Evolutionary conservation across 1,140 invertebrate species (phyloP).

Genomic region (Meloidogyne hapla): DNA sequence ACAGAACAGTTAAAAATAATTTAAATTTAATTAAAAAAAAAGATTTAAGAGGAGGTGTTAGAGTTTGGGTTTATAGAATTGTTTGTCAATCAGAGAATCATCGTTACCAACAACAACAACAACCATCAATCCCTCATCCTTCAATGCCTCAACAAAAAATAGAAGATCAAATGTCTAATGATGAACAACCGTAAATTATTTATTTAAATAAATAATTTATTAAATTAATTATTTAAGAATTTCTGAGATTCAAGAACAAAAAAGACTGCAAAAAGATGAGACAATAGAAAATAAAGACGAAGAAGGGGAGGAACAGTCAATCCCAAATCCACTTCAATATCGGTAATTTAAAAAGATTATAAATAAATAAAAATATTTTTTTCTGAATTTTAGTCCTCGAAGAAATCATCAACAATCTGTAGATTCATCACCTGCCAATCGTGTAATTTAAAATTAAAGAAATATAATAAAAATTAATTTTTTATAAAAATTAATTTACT

Average conservation of each 20-base stretch:
- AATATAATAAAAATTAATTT: background rate
- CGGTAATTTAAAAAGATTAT: background rate
- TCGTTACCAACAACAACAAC: background rate
- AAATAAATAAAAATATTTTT: background rate
- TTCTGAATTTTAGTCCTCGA: background rate
- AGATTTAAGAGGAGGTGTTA: constrained; percentile 55
- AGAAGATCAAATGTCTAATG: background rate
- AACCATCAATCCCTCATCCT: background rate
- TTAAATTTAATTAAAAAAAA: constrained; percentile 12
- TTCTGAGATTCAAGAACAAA: constrained; percentile 1
- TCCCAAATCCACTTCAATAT: background rate
- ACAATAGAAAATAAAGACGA: background rate
- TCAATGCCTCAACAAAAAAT: background rate
- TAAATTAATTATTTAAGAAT: background rate
- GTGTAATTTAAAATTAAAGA: background rate
- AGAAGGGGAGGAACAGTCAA: background rate
- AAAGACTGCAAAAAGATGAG: background rate
- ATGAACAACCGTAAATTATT: background rate
- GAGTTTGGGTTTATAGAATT: constrained; percentile 62
- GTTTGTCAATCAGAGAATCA: constrained; percentile 42
- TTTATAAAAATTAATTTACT: too few relatives aligned
- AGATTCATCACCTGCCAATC: background rate
- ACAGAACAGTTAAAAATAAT: constrained; percentile 57
- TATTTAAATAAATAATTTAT: background rate
- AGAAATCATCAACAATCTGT: background rate